A percentile compares a stretch with the other conserved stretches of the same genome.
phyloP scores from a whole-genome alignment of 1,140 invertebrate genomes.

The Trissolcus basalis region DNA sequence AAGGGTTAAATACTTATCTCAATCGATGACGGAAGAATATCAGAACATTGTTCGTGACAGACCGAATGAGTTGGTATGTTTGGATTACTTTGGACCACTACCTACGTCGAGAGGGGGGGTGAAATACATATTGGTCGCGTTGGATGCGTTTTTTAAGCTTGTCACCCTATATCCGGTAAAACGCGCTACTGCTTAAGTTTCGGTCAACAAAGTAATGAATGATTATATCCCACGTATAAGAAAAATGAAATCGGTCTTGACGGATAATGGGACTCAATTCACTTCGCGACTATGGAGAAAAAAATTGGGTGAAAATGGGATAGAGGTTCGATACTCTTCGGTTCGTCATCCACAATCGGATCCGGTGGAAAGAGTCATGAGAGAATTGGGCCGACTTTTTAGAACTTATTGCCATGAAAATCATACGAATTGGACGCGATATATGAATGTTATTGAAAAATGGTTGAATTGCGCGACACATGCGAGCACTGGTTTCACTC shows the following conservation, averaged over 20 bases:
- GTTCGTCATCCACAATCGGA: slow-evolving; percentile 23
- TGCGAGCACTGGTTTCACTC: slow-evolving; percentile 23
- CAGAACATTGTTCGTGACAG: too few relatives aligned
- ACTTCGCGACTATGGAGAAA: slow-evolving; percentile 24
- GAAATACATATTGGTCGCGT: slow-evolving; percentile 23
- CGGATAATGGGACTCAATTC: slow-evolving; percentile 30
- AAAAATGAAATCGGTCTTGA: slow-evolving; percentile 12
- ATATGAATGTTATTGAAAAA: slow-evolving; percentile 18
- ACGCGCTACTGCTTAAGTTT: slow-evolving; percentile 5
- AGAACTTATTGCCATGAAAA: slow-evolving; percentile 15
- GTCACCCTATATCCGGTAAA: slow-evolving; percentile 22
- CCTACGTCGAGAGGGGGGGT: too few relatives aligned
- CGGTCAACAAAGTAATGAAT: slow-evolving; percentile 14
- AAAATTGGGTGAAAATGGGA: slow-evolving; percentile 4
- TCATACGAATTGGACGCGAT: slow-evolving; percentile 20
- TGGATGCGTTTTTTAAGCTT: slow-evolving; percentile 31
- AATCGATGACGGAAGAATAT: too few relatives aligned
- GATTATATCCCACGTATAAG: slow-evolving; percentile 18
- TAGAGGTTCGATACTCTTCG: slow-evolving; percentile 12
- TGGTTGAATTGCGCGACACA: slow-evolving; percentile 18
- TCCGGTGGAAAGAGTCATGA: slow-evolving; percentile 23
- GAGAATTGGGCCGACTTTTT: slow-evolving; percentile 30
- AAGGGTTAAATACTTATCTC: too few relatives aligned
- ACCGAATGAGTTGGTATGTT: too few relatives aligned
- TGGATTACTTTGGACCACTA: too few relatives aligned